These are phyloP conservation scores for Aphaenogaster ashmeadi DNA, from an alignment of 1,140 invertebrate genomes.

Conservation along the genomic window DNA sequence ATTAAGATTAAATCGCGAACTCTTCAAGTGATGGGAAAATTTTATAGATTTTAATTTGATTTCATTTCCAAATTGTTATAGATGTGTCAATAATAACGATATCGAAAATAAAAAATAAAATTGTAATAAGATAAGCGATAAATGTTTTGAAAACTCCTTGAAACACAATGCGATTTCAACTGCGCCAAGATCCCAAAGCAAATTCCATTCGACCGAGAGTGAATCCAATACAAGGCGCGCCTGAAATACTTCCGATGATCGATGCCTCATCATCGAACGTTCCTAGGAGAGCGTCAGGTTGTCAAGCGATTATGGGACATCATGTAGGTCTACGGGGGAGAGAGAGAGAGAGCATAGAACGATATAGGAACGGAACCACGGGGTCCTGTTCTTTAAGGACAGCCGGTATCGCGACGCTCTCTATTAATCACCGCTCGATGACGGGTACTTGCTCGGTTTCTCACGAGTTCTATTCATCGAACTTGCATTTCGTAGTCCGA, in stretches of 20 bases:
- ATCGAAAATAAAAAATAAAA: slow-evolving; percentile 1
- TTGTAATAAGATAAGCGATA: background rate
- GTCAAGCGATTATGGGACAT: slow-evolving; percentile 75
- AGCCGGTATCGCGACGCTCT: slow-evolving; percentile 69
- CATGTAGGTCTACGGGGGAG: slow-evolving; percentile 61
- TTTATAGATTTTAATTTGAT: background rate
- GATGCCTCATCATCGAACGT: slow-evolving; percentile 67
- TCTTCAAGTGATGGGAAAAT: background rate
- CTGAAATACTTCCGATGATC: slow-evolving; percentile 77
- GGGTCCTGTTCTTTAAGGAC: slow-evolving; percentile 73
- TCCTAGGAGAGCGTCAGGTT: slow-evolving; percentile 65
- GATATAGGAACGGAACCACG: slow-evolving; percentile 24
- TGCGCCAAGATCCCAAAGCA: background rate
- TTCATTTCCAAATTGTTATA: too few relatives aligned
- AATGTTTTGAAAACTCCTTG: background rate
- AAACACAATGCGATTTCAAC: slow-evolving; percentile 16
- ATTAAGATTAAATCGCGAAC: background rate
- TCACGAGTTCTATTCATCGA: slow-evolving; percentile 71
- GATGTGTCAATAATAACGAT: background rate
- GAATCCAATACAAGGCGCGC: slow-evolving; percentile 56
- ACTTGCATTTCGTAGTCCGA: slow-evolving; percentile 56
- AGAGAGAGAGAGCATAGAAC: slow-evolving; percentile 45
- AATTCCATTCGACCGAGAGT: slow-evolving; percentile 29
- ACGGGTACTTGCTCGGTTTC: slow-evolving; percentile 72
- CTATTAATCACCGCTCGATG: slow-evolving; percentile 77